Conservation (phyloP, 1,140 invertebrate genomes). For the Frieseomelitta varia region DNA sequence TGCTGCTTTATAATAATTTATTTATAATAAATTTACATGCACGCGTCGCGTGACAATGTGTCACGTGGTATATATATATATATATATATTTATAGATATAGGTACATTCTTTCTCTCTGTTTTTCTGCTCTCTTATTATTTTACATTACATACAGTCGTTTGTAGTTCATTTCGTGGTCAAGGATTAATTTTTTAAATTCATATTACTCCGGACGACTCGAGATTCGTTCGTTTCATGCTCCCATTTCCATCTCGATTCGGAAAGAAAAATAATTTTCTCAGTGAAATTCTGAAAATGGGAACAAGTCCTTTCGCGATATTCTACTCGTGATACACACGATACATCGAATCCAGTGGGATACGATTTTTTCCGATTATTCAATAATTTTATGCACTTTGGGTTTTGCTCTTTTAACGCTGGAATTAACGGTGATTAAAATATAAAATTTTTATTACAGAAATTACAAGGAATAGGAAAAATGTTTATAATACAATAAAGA, state of each 20-base stretch:
- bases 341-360: neutral
- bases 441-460: too few relatives aligned
- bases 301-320: neutral
- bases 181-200: conserved; percentile 64
- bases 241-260: conserved; percentile 45
- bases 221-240: conserved; percentile 41
- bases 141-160: conserved; percentile 77
- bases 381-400: neutral
- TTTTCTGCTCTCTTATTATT: conserved; percentile 69
- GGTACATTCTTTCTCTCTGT: conserved; percentile 71
- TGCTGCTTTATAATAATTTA: conserved; percentile 79
- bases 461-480: too few relatives aligned
- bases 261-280: conserved; percentile 22
- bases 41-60: conserved; percentile 58
- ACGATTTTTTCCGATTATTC: neutral
- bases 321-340: too few relatives aligned
- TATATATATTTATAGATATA: conserved; percentile 64
- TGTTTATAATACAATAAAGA: too few relatives aligned
- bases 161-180: conserved; percentile 72
- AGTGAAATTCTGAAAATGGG: neutral
- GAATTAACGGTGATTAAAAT: too few relatives aligned
- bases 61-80: conserved; percentile 43
- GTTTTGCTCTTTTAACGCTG: neutral
- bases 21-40: conserved; percentile 81
- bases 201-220: conserved; percentile 41